These are phyloP conservation scores for Ceramica pisi DNA, from an alignment of 2,888 invertebrate genomes.

Conservation along the genomic window DNA sequence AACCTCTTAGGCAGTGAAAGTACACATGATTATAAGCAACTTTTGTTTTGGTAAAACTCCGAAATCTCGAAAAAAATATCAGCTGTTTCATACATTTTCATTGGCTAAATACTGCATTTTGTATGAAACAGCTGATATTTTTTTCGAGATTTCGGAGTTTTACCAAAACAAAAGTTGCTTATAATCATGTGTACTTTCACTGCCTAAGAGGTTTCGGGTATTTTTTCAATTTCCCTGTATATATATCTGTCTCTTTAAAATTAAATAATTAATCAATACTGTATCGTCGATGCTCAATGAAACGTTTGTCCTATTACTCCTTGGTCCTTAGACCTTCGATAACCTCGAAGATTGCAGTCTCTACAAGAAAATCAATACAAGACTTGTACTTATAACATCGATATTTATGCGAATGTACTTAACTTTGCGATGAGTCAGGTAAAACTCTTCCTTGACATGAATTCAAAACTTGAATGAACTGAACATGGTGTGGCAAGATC, in stretches of 20 bases:
- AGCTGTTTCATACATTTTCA: no score
- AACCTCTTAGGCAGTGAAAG: no score
- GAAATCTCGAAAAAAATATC: no score
- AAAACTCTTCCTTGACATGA: conserved; percentile 54
- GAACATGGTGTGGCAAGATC: conserved; percentile 26
- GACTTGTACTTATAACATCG: neutral
- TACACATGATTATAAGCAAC: no score
- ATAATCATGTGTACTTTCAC: no score
- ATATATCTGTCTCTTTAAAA: conserved; percentile 4
- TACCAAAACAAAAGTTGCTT: no score
- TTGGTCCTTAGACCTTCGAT: conserved; percentile 36
- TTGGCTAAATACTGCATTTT: no score
- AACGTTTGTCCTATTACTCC: conserved; percentile 4
- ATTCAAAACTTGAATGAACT: conserved; percentile 41
- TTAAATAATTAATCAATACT: conserved; percentile 18
- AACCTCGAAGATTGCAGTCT: conserved; percentile 31
- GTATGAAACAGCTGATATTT: no score
- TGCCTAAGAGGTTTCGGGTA: no score
- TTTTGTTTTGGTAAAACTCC: no score
- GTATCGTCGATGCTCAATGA: conserved; percentile 13
- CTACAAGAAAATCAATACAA: conserved; percentile 31
- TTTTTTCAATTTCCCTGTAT: no score
- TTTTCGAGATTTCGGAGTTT: no score
- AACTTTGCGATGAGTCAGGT: conserved; percentile 44
- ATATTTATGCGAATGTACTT: conserved; percentile 9